These are phyloP conservation scores for Aphelocoma coerulescens DNA, from an alignment of 2,113 vertebrate genomes.

Conservation along the genomic window DNA sequence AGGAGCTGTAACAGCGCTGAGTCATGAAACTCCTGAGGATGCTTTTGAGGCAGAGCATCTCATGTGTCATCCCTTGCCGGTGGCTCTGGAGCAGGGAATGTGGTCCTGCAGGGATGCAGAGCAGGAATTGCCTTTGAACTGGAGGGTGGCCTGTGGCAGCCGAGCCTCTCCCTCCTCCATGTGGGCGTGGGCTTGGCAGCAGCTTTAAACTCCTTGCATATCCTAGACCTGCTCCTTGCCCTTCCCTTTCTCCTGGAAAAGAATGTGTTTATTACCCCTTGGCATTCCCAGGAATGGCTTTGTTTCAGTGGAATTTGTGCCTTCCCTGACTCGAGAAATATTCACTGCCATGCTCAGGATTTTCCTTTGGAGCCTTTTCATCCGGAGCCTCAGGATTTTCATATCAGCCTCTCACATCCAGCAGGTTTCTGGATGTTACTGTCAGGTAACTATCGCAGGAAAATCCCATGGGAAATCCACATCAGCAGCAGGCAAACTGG, in stretches of 20 bases:
- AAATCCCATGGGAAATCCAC: background rate
- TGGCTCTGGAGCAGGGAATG: background rate
- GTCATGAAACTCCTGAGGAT: background rate
- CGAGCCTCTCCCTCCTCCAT: background rate
- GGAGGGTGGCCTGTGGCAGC: slow-evolving; percentile 3
- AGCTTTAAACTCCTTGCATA: background rate
- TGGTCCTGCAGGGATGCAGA: background rate
- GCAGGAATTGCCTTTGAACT: background rate
- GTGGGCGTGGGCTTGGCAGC: slow-evolving; percentile 6
- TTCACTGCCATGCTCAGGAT: background rate
- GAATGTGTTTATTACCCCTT: background rate
- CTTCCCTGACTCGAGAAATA: background rate
- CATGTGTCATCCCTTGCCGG: background rate
- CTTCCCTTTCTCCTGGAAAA: slow-evolving; percentile 28
- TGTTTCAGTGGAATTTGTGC: background rate
- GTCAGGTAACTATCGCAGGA: background rate
- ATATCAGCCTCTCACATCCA: background rate
- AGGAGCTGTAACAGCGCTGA: background rate
- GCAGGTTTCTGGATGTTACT: background rate
- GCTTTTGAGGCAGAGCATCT: background rate
- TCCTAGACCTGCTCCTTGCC: background rate
- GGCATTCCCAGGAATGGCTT: background rate
- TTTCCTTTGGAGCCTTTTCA: background rate
- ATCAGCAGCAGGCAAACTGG: background rate
- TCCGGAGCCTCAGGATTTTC: background rate